Evolutionary conservation across 2,113 vertebrate species (phyloP), one percentile per base, ranked within the genome.

Genomic region (Casuarius casuarius): DNA sequence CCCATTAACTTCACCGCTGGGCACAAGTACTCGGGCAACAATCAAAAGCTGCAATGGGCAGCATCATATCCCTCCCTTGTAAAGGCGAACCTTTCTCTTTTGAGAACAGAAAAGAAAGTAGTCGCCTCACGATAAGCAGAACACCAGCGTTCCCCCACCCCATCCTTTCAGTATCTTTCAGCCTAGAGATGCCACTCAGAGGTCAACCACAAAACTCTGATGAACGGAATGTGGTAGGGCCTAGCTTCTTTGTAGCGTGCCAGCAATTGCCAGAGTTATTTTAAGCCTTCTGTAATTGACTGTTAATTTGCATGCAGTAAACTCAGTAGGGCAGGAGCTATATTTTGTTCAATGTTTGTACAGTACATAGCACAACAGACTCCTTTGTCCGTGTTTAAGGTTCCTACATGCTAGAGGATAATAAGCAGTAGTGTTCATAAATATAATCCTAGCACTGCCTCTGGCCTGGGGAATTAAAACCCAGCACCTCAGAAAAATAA

Each of bases 231-330:
- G 82, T 74, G 73, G 78, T 52, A 67, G 46, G 20, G 28, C 46
- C 54, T 8, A 28, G 35, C 46, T 51, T 66, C 68, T 33, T 14
- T 48, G 72, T 68, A 91, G 40, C 25, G 9, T 4, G 7, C n/a
- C 72, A 92, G 70, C 70, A 74, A 14, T 7, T 31, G 38, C 73
- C 83, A 4, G 21, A 26, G 23, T 68, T 61, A 87, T 72, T 94
- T 86, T 52, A 25, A 89, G 35, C 70, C n/a, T 62, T 35, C 49
- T n/a, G n/a, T 66, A 77, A 93, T 65, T 89, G 68, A 72, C 63
- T 81, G 68, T 48, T 70, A 42, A 89, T 84, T 89, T 78, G 46
- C 38, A 63, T 4, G 17, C 65, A 58, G 54, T 25, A 49, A 38
- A 49, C n/a, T 80, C 49, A 13, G 13, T 22, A 70, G 49, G 72